phyloP scores from a whole-genome alignment of 2,888 invertebrate genomes.

The Eupithecia abbreviata region DNA sequence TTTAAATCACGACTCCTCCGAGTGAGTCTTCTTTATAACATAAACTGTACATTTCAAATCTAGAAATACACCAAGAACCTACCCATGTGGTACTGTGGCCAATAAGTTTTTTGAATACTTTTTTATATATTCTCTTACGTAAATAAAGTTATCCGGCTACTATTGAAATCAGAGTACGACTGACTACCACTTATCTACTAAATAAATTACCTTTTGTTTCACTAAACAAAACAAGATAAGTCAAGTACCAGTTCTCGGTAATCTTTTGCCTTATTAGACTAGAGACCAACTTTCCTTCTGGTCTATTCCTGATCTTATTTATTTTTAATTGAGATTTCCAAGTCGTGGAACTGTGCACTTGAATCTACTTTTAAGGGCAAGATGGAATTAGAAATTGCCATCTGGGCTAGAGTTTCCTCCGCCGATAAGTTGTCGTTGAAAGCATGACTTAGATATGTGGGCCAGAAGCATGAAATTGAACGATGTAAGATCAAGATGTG shows the following conservation, averaged over 20 bases:
- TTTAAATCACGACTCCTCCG: background rate
- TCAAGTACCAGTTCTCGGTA: slow-evolving; percentile 28
- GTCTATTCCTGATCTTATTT: slow-evolving; percentile 41
- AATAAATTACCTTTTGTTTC: slow-evolving; percentile 34
- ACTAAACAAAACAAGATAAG: slow-evolving; percentile 19
- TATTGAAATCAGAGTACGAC: slow-evolving; percentile 19
- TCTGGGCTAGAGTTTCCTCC: slow-evolving; percentile 32
- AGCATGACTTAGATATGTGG: slow-evolving; percentile 20
- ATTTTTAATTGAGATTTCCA: slow-evolving; percentile 43
- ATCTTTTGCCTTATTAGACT: slow-evolving; percentile 39
- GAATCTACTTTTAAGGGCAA: slow-evolving; percentile 41
- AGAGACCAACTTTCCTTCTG: slow-evolving; percentile 40
- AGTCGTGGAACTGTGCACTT: slow-evolving; percentile 38
- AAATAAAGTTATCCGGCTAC: background rate
- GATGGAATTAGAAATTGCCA: slow-evolving; percentile 40
- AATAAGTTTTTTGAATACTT: background rate
- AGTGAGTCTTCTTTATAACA: background rate
- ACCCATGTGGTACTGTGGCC: background rate
- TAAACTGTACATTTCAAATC: background rate
- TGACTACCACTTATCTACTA: slow-evolving; percentile 20
- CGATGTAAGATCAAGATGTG: too few species aligned
- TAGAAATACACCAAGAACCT: background rate
- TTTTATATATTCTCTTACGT: background rate
- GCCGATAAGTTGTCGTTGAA: slow-evolving; percentile 28
- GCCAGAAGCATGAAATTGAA: slow-evolving; percentile 24